Percentiles rank a stretch among this genome's conserved stretches.
phyloP scores from a whole-genome alignment of 2,113 vertebrate species.

The Seriola dumerili region DNA sequence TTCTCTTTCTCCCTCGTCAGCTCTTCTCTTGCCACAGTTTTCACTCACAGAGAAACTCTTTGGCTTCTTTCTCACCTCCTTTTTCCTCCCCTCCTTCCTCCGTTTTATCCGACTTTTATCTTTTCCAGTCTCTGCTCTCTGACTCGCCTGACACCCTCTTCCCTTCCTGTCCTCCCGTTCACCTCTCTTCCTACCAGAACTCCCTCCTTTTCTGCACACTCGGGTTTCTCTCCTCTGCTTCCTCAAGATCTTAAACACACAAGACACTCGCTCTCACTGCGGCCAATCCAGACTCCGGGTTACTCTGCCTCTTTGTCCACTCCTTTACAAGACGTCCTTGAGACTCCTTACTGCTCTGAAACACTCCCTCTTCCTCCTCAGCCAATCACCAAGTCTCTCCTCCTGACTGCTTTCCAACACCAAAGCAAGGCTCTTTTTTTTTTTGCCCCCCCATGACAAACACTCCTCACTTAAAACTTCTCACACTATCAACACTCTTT shows the following conservation, averaged over 20 bases:
- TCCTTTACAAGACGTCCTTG: slow-evolving; percentile 57
- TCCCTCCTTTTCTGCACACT: slow-evolving; percentile 32
- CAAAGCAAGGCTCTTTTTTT: slow-evolving; percentile 16
- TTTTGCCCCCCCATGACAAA: not conserved
- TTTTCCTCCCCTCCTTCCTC: slow-evolving; percentile 8
- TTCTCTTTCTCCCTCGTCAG: slow-evolving; percentile 39
- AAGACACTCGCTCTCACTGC: not conserved
- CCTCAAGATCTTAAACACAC: slow-evolving; percentile 51
- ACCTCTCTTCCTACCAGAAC: slow-evolving; percentile 41
- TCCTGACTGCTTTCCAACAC: slow-evolving; percentile 44
- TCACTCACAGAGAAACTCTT: slow-evolving; percentile 57
- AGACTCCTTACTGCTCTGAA: slow-evolving; percentile 58
- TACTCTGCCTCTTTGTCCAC: slow-evolving; percentile 51
- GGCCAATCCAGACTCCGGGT: slow-evolving; percentile 38
- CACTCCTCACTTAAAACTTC: not conserved
- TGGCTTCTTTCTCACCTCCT: slow-evolving; percentile 74
- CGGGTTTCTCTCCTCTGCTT: slow-evolving; percentile 54
- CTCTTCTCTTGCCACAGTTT: slow-evolving; percentile 36
- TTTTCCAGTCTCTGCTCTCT: slow-evolving; percentile 24
- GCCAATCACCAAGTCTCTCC: slow-evolving; percentile 60
- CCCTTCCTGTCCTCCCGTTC: slow-evolving; percentile 54
- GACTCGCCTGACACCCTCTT: slow-evolving; percentile 42
- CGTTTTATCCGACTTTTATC: slow-evolving; percentile 12
- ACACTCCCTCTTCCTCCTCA: slow-evolving; percentile 62
- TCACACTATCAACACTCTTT: not conserved